These are phyloP conservation scores for Drosophila mayri DNA, from an alignment of 1,140 invertebrate genomes.

Conservation along the genomic window DNA sequence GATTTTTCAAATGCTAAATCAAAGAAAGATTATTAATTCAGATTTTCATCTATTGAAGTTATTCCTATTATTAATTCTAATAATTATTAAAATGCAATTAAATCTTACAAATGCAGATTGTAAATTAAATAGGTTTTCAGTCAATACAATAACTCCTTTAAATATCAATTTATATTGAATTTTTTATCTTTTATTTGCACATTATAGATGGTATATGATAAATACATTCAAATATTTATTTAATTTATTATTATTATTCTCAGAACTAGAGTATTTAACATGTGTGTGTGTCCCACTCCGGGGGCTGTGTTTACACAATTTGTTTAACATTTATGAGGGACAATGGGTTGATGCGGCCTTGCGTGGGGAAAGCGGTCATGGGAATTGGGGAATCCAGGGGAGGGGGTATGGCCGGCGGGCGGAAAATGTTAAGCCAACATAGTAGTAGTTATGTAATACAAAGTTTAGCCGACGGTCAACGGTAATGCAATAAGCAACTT, in stretches of 20 bases:
- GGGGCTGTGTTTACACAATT: slow-evolving; percentile 16
- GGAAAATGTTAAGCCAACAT: slow-evolving; percentile 50
- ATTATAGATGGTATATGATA: no score
- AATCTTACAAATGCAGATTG: neutral
- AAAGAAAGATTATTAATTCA: no score
- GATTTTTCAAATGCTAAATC: neutral
- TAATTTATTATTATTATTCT: neutral
- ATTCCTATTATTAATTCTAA: neutral
- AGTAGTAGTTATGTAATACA: slow-evolving; percentile 51
- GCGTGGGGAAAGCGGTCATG: slow-evolving; percentile 6
- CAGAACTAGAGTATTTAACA: slow-evolving; percentile 8
- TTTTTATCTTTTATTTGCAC: neutral
- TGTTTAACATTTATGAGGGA: slow-evolving; percentile 68
- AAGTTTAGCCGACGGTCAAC: slow-evolving; percentile 65
- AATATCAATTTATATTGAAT: neutral
- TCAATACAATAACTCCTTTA: no score
- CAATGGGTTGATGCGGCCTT: slow-evolving; percentile 27
- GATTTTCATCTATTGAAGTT: neutral
- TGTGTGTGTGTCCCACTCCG: neutral
- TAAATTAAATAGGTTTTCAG: no score
- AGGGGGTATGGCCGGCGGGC: neutral
- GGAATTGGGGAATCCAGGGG: neutral
- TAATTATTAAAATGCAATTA: neutral
- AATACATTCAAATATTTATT: no score
- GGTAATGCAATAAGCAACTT: slow-evolving; percentile 76